Percentiles rank a stretch among this genome's conserved stretches.
Evolutionary conservation across 23 tunicate species (phyloP).

Genomic region (Styela clava): DNA sequence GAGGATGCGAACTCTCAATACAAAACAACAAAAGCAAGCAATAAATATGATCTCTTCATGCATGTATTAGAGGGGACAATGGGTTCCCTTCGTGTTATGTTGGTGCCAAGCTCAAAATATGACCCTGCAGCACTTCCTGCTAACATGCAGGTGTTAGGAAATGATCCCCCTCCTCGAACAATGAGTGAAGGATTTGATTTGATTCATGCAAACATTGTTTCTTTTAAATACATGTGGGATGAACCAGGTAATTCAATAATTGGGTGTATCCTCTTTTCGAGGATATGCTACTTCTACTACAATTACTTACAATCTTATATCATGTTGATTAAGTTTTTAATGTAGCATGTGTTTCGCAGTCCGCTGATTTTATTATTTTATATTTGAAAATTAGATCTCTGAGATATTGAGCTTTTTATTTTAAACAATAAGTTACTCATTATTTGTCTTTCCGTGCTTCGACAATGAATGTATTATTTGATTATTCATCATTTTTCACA

Average conservation of each 20-base stretch:
- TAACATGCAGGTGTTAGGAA: slow-evolving; percentile 23
- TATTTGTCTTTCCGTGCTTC: too few species aligned
- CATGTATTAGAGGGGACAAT: slow-evolving; percentile 71
- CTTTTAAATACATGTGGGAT: slow-evolving; percentile 55
- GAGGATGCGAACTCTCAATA: slow-evolving; percentile 59
- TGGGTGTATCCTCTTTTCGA: neutral
- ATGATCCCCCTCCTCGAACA: slow-evolving; percentile 71
- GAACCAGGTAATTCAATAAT: slow-evolving; percentile 67
- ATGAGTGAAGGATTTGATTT: slow-evolving; percentile 85
- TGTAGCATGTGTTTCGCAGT: too few species aligned
- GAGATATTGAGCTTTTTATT: too few species aligned
- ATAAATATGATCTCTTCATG: slow-evolving; percentile 68
- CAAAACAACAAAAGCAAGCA: slow-evolving; percentile 84
- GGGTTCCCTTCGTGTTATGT: slow-evolving; percentile 33
- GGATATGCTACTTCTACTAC: neutral
- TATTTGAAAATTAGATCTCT: too few species aligned
- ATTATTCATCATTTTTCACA: too few species aligned
- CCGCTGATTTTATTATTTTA: too few species aligned
- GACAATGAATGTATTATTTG: too few species aligned
- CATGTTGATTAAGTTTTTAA: too few species aligned
- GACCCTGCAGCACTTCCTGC: slow-evolving; percentile 49
- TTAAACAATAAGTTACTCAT: too few species aligned
- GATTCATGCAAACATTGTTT: slow-evolving; percentile 39
- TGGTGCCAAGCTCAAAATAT: slow-evolving; percentile 45
- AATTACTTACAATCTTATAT: neutral